phyloP scores from a whole-genome alignment of 2,888 invertebrate species.

The Pandemis corylana region DNA sequence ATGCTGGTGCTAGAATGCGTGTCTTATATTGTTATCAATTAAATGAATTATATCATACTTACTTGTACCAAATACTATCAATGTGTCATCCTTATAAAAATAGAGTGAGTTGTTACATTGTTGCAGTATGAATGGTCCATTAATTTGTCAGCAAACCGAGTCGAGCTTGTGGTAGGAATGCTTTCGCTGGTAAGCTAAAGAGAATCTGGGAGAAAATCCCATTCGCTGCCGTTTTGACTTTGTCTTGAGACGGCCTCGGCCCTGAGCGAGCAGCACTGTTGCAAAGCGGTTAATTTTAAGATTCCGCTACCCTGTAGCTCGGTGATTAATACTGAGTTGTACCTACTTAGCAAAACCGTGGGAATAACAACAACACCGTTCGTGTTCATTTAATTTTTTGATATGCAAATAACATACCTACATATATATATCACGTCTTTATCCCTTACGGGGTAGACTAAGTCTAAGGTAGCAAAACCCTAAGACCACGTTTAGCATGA shows the following conservation, averaged over 20 bases:
- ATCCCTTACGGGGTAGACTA: no score
- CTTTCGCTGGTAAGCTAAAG: not conserved
- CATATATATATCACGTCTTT: no score
- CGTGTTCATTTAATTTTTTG: no score
- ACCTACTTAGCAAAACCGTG: not conserved
- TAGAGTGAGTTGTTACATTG: not conserved
- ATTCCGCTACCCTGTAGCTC: not conserved
- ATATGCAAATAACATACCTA: no score
- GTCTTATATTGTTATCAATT: not conserved
- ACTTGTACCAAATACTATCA: not conserved
- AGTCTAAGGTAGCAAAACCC: no score
- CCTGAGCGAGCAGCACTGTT: not conserved
- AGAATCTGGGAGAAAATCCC: not conserved
- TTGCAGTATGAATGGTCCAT: conserved; percentile 1
- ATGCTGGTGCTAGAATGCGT: not conserved
- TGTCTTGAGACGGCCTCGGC: not conserved
- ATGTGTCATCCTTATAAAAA: not conserved
- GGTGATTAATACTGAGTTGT: not conserved
- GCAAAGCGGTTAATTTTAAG: not conserved
- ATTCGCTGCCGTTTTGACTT: not conserved
- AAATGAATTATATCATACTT: not conserved
- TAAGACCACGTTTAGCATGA: no score
- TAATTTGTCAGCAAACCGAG: not conserved
- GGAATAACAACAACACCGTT: no score
- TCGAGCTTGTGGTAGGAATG: not conserved